Evolutionary conservation across 1,140 invertebrate species (phyloP), one percentile per base, ranked within the genome.

Genomic region (Sinella curviseta): DNA sequence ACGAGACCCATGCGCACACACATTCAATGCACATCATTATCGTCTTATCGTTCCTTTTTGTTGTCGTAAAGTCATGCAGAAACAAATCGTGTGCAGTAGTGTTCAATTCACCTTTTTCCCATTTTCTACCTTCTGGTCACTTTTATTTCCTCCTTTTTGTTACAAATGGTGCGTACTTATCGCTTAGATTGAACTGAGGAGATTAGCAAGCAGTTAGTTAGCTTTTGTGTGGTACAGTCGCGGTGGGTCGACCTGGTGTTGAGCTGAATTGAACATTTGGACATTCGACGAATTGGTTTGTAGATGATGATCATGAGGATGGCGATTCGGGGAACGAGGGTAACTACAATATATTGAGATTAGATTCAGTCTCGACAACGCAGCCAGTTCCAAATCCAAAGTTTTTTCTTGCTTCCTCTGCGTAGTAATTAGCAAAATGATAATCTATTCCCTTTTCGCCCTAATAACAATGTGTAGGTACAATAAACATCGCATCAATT

Each of bases 381-480:
- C n/a, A n/a, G n/a, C n/a, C n/a, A n/a, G n/a, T n/a, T n/a, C n/a
- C n/a, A n/a, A n/a, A n/a, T n/a, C n/a, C n/a, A 48, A 48, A 48
- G 4, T 48, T 48, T 48, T 48, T 48, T 48, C 39, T 48, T 8
- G 4, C 39, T 48, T 17, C 39, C 39, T 48, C 17, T 48, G 4
- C 39, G 8, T 60, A 60, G 55, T 60, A 60, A 60, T 60, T 60
- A 60, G 55, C 55, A 60, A 60, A 60, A 60, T 60, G 55, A 60
- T 60, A 60, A 60, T 60, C 55, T 60, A 60, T 60, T 60, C 55
- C 14, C 24, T n/a, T n/a, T n/a, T 12, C n/a, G 14, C 55, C 24
- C 55, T 60, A 60, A 60, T 60, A 60, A 26, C 24, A 60, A 24
- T 60, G 55, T 24, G 24, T 24, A n/a, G n/a, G n/a, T n/a, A n/a